Conservation (phyloP, 2,797 vertebrate species). For the Remorina albescens region DNA sequence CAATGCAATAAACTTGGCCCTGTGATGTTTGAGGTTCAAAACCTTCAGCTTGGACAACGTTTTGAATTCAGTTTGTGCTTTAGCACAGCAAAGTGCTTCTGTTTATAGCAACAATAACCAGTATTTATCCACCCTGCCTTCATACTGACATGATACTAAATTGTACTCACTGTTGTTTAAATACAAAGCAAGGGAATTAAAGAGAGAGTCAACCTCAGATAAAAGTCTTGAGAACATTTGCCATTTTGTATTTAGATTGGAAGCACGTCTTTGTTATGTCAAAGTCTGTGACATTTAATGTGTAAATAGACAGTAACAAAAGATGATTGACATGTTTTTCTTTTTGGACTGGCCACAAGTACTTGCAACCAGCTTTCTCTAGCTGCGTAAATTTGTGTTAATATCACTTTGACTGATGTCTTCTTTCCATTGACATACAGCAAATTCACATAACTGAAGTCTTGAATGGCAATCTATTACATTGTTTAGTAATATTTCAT, state of each 20-base stretch:
- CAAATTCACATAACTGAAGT: neutral
- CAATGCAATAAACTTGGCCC: neutral
- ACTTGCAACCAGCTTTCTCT: neutral
- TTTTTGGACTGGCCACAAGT: conserved; percentile 4
- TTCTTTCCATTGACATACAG: neutral
- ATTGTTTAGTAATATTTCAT: neutral
- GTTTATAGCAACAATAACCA: conserved; percentile 11
- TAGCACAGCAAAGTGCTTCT: neutral
- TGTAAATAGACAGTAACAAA: conserved; percentile 16
- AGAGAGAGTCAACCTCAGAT: neutral
- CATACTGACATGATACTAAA: neutral
- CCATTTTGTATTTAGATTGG: conserved; percentile 19
- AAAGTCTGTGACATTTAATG: neutral
- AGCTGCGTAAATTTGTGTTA: conserved; percentile 8
- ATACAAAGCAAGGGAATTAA: conserved; percentile 11
- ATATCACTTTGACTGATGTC: conserved; percentile 4
- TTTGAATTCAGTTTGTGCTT: neutral
- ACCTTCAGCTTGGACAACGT: neutral
- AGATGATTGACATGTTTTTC: conserved; percentile 3
- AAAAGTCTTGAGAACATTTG: neutral
- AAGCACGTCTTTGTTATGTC: neutral
- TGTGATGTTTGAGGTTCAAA: conserved; percentile 12
- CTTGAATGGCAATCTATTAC: neutral
- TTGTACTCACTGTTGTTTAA: conserved; percentile 5
- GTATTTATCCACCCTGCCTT: neutral